phyloP scores from a whole-genome alignment of 2,797 vertebrate species.

The Melanitta fusca region DNA sequence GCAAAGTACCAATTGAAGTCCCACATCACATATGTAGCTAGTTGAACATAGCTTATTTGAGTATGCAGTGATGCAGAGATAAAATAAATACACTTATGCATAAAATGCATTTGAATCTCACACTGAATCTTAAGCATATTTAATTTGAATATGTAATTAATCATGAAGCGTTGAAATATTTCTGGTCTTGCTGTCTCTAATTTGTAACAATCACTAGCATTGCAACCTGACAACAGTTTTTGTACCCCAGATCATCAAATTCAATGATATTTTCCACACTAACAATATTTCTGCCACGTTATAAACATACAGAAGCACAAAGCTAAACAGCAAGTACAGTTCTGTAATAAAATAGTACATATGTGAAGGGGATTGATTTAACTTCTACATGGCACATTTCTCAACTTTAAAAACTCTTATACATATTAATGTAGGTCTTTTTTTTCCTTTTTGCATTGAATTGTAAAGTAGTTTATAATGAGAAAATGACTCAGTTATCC shows the following conservation, averaged over 20 bases:
- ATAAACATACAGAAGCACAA: neutral
- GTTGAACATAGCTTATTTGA: neutral
- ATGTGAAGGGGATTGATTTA: constrained; percentile 27
- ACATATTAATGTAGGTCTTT: constrained; percentile 23
- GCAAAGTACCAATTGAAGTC: neutral
- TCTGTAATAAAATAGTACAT: constrained; percentile 13
- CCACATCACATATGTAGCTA: neutral
- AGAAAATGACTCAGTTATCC: constrained; percentile 66
- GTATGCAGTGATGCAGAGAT: neutral
- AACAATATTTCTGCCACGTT: neutral
- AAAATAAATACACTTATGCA: constrained; percentile 47
- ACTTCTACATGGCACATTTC: neutral
- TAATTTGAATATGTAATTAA: constrained; percentile 37
- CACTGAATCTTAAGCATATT: constrained; percentile 34
- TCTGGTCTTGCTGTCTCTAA: neutral
- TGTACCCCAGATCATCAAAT: neutral
- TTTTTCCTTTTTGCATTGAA: constrained; percentile 28
- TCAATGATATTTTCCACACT: neutral
- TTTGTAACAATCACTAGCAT: neutral
- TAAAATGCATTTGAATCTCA: constrained; percentile 47
- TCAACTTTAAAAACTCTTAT: constrained; percentile 41
- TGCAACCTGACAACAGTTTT: neutral
- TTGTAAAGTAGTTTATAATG: constrained; percentile 68
- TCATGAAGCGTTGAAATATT: neutral
- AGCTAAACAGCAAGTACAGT: neutral